These are phyloP conservation scores for Pseudococcus viburni DNA, from an alignment of 2,888 invertebrate species.

Conservation along the genomic window DNA sequence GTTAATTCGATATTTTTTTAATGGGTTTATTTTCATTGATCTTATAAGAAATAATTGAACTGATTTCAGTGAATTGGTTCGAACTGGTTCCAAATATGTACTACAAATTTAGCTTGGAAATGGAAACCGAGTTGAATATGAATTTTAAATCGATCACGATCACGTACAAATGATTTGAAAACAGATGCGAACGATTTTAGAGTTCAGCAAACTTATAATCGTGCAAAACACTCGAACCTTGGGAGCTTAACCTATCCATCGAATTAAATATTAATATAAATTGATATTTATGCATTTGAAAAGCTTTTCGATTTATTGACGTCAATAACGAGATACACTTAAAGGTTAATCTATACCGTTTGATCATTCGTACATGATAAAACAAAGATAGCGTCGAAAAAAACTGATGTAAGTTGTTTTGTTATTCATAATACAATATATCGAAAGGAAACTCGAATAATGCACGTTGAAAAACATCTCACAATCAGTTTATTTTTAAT, in stretches of 20 bases:
- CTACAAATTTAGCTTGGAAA: too few species aligned
- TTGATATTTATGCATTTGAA: not conserved
- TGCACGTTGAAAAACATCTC: not conserved
- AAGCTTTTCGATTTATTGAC: slow-evolving; percentile 3
- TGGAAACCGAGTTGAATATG: too few species aligned
- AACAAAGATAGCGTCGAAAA: not conserved
- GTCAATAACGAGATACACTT: not conserved
- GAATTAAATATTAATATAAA: slow-evolving; percentile 2
- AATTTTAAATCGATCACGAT: too few species aligned
- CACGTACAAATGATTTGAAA: too few species aligned
- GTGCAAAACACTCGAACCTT: not conserved
- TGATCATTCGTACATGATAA: not conserved
- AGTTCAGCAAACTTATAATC: not conserved
- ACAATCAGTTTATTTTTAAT: slow-evolving; percentile 17
- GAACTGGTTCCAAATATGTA: too few species aligned
- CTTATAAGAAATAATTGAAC: too few species aligned
- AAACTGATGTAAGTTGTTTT: slow-evolving; percentile 2
- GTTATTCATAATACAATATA: not conserved
- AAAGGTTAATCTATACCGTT: slow-evolving; percentile 28
- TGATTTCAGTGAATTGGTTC: too few species aligned
- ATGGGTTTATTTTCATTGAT: too few species aligned
- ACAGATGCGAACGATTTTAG: not conserved
- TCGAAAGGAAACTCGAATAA: not conserved
- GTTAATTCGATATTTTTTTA: too few species aligned
- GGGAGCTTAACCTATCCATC: not conserved